Base-by-base conservation (phyloP, 2,888 invertebrate genomes). In the Linnaemya vulpina region DNA sequence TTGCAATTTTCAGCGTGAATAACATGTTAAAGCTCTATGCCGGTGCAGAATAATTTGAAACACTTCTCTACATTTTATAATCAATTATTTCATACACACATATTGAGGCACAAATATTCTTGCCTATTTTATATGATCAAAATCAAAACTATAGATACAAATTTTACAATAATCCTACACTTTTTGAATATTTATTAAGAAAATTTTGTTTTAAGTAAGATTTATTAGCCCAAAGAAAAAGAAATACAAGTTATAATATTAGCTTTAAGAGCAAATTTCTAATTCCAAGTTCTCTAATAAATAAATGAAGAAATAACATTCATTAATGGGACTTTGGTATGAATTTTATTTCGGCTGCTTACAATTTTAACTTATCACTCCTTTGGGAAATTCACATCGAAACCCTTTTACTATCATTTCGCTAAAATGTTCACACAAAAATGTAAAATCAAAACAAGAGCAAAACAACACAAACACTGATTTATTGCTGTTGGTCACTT, bases 361-460 rank as follows among this genome's bases (percentile, higher is more conserved):
- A 89, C 89, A 90, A 89, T 90, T 91, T 90, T 90, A 91, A 91
- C 90, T 91, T 91, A 91, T 91, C 91, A 91, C 90, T 88, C 90
- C 91, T 87, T 89, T 89, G 90, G 90, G 90, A 91, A 91, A 91
- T 91, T 88, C 87, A 77, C 35, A 67, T 62, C 65, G 17, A 86
- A 87, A 83, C 83, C 87, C 87, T 87, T 88, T 87, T 63, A 77
- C 70, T 81, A 84, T 62, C 75, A 20, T 70, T 62, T 62, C 55
- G 8, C 51, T 51, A 55, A 49, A 71, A 77, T 68, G 60, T 17
- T 63, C 70, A 84, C 78, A 87, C 88, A 86, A 87, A 88, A 58
- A 65, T 65, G 2, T 46, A 35, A 77, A 77, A 77, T 77, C 67
- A 77, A 77, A 77, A 77, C 65, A 67, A 62, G 35, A 73, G n/a